Evolutionary conservation across 2,888 invertebrate genomes (phyloP), one percentile per base, ranked within the genome.

Genomic region (Syritta pipiens): DNA sequence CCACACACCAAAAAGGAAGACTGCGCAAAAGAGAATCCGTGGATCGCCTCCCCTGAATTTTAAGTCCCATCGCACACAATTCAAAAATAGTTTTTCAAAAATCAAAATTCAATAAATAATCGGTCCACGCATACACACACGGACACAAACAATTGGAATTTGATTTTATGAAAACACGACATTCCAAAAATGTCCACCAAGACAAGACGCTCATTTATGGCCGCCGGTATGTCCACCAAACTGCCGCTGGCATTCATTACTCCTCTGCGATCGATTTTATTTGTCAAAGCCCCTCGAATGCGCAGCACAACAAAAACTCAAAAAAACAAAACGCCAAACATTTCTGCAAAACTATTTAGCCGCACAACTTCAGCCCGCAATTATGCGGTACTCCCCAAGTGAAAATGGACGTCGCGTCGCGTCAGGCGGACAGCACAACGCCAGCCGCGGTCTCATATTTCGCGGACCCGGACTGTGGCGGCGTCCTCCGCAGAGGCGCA

Each of bases 31-130:
- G 55, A 49, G 51, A 67, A 72, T 49, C 72, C 22, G 24, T 35
- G 35, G 67, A 71, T 62, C 67, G 72, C 55, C 67, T 67, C 59
- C 44, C 22, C 49, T 79, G 79, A 67, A 79, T 79, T 79, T 67
- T 72, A 79, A 79, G 62, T 79, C 55, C n/a, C n/a, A n/a, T n/a
- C 72, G 62, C 69, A 44, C 35, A 48, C 53, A 59, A 55, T 60
- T 60, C 72, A 55, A 32, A n/a, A 79, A 79, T 67, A 71, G 59
- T 65, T 72, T 57, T 57, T 51, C 72, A 67, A 72, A 79, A 48
- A 79, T 79, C 79, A 72, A 72, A 79, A 79, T 55, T 79, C 79
- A 79, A 79, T 79, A 79, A 79, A 79, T 79, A 79, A 72, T 79
- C 72, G 79, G 72, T 79, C 28, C 72, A 79, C 72, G 24, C 49